A percentile compares a stretch with the other conserved stretches of the same genome.
Evolutionary conservation across 2,797 vertebrate species (phyloP).

Genomic region (Alectoris magna): DNA sequence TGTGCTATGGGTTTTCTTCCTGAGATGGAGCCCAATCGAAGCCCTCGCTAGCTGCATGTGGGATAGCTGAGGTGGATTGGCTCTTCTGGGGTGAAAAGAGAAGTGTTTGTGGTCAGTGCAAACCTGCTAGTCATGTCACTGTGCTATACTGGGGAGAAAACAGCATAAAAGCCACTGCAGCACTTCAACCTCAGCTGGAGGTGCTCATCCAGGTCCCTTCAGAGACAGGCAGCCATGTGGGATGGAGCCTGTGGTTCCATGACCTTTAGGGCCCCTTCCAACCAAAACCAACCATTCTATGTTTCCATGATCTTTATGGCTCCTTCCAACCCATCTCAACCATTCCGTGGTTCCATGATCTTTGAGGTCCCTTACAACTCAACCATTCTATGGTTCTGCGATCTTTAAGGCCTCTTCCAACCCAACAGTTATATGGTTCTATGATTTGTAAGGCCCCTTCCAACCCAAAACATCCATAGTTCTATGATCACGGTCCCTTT

Average conservation of each 20-base stretch:
- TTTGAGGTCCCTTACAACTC: no score
- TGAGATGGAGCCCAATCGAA: neutral
- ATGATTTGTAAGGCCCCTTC: no score
- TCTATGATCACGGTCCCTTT: neutral
- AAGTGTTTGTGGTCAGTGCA: neutral
- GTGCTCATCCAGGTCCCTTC: neutral
- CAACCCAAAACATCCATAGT: no score
- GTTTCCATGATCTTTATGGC: no score
- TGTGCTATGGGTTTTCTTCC: neutral
- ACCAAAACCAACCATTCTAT: no score
- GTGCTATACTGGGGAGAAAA: neutral
- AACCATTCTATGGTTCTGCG: no score
- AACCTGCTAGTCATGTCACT: accelerated
- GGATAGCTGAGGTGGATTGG: neutral
- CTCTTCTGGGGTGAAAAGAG: neutral
- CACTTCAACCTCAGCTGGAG: neutral
- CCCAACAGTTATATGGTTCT: no score
- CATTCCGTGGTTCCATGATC: no score
- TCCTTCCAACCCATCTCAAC: no score
- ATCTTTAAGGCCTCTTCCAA: no score
- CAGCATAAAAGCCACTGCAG: neutral
- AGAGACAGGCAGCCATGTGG: neutral
- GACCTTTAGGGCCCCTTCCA: no score
- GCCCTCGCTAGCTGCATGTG: neutral
- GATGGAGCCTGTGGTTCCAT: neutral